phyloP scores from a whole-genome alignment of 2,113 vertebrate genomes.

The Cryptotis parvus region DNA sequence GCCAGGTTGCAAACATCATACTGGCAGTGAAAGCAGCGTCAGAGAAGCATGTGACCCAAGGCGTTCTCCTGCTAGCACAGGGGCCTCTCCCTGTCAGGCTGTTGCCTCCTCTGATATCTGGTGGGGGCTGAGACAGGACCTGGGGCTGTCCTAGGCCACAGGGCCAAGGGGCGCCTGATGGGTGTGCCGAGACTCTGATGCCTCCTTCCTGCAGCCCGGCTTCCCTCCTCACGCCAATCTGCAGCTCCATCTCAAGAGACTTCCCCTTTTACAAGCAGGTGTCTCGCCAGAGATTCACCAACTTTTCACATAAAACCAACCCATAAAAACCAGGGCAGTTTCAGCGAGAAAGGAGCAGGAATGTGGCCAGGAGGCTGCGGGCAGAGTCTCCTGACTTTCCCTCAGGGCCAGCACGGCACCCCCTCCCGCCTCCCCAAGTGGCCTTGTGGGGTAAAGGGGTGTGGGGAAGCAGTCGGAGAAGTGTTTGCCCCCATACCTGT shows the following conservation, averaged over 20 bases:
- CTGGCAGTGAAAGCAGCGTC: background rate
- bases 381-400: too few relatives aligned
- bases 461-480: too few relatives aligned
- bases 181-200: background rate
- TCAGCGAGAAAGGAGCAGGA: background rate
- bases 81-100: background rate
- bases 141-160: background rate
- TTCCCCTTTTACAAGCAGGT: conserved; percentile 50
- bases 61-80: fast-evolving
- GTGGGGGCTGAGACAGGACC: background rate
- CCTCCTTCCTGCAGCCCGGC: background rate
- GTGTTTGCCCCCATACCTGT: conserved; percentile 87
- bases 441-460: too few relatives aligned
- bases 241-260: conserved; percentile 25
- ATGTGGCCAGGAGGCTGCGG: conserved; percentile 37
- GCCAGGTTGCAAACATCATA: background rate
- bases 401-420: too few relatives aligned
- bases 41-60: background rate
- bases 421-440: too few relatives aligned
- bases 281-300: conserved; percentile 69
- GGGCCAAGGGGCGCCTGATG: background rate
- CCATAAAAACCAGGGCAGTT: conserved; percentile 73
- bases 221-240: background rate
- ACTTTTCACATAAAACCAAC: conserved; percentile 55
- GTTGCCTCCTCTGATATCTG: background rate